Percentiles rank a stretch among this genome's conserved stretches.
These are phyloP conservation scores for Eilema sororculum DNA, from an alignment of 2,888 invertebrate genomes.

Conservation along the genomic window DNA sequence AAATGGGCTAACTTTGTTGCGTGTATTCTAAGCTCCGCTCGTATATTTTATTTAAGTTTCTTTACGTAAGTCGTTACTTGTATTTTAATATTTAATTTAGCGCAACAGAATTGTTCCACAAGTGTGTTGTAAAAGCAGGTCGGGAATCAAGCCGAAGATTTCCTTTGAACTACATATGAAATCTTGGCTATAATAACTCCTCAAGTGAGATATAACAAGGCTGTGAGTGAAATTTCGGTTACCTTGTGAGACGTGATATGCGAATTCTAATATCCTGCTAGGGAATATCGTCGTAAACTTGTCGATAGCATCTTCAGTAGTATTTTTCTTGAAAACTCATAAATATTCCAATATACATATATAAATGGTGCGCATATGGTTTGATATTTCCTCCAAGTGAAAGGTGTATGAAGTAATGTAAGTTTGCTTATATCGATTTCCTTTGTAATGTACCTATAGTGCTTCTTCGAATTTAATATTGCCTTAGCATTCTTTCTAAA, in stretches of 20 bases:
- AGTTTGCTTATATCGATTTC: not conserved
- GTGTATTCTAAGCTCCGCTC: conserved; percentile 21
- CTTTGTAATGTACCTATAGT: not conserved
- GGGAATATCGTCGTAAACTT: conserved; percentile 39
- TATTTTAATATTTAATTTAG: conserved; percentile 27
- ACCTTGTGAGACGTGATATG: conserved; percentile 18
- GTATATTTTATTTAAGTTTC: conserved; percentile 30
- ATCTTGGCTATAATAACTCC: conserved; percentile 17
- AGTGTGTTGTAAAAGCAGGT: conserved; percentile 3
- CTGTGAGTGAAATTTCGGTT: conserved; percentile 14
- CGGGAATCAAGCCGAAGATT: conserved; percentile 9
- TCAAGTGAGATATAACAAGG: conserved; percentile 16
- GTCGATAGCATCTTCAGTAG: conserved; percentile 36
- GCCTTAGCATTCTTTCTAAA: not conserved
- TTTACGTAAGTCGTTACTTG: conserved; percentile 20
- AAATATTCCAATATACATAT: conserved; percentile 19
- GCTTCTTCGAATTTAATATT: not conserved
- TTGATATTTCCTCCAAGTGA: conserved; percentile 35
- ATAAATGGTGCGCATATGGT: conserved; percentile 34
- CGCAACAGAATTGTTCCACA: conserved; percentile 17
- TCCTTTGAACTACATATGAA: conserved; percentile 12
- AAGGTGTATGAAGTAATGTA: conserved; percentile 25
- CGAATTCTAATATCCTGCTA: conserved; percentile 44
- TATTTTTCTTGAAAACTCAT: conserved; percentile 26
- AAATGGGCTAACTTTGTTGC: conserved; percentile 29